Base-by-base conservation (phyloP, 2,888 invertebrate genomes). In the Napeogenes sylphis region DNA sequence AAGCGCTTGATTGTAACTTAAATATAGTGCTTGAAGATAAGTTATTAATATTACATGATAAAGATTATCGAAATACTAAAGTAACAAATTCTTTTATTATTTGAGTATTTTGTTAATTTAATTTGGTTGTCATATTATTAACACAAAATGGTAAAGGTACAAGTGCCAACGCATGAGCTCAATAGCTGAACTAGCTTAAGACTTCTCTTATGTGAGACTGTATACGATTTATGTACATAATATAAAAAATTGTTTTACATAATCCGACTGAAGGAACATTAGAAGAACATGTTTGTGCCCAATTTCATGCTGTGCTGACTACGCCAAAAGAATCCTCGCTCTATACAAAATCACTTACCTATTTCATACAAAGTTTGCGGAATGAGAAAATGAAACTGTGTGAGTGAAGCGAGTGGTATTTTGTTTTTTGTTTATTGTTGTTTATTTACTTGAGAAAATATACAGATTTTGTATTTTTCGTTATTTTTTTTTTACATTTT, bases 251-350 rank as follows among this genome's bases (percentile, higher is more conserved):
- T 57, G 61, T 67, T 63, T 56, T 61, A 62, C 63, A 64, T 62
- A 69, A 66, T 61, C 59, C 59, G 62, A 33, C 58, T 42, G 55
- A 56, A 68, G 61, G 59, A 64, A 61, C 42, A 67, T 74, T 74
- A 79, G 76, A 76, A 75, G 78, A 75, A 74, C 76, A 80, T 83
- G 82, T 84, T 84, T 83, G 80, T 80, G 76, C 74, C 75, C 85
- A 87, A 87, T 87, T 87, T 87, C 81, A 84, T 85, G 85, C 79
- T 75, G 76, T 75, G 79, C 75, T 72, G 80, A 76, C 68, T 75
- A 70, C 77, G 68, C 74, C 71, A 73, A 67, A 67, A 67, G 67
- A 65, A 61, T 65, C 55, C 63, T 33, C 59, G 61, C 47, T 54
- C 60, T 57, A 51, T 63, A 65, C 63, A 59, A 63, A 67, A 67